Evolutionary conservation across 2,888 invertebrate species (phyloP).

Genomic region (Zaprionus bogoriensis): DNA sequence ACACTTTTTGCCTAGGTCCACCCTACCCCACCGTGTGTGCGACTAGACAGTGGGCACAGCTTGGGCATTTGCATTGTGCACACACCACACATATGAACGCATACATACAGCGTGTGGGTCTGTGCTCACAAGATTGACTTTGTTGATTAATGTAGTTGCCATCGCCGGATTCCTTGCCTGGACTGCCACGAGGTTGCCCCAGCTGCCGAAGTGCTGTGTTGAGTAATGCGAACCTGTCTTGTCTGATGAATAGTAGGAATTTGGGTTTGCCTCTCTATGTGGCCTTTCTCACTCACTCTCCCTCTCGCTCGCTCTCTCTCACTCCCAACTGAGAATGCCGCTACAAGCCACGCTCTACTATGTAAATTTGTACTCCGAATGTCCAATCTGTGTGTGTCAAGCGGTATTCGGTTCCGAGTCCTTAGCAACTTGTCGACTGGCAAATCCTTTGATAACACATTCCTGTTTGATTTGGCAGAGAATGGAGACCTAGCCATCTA

Average conservation of each 20-base stretch:
- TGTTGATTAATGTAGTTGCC: slow-evolving; percentile 61
- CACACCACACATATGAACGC: slow-evolving; percentile 7
- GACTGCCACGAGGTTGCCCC: slow-evolving; percentile 15
- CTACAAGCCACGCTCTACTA: slow-evolving; percentile 6
- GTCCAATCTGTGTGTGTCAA: slow-evolving; percentile 1
- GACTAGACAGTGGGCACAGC: slow-evolving; percentile 8
- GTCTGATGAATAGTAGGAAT: slow-evolving; percentile 42
- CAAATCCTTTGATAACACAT: neutral
- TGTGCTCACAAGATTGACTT: slow-evolving; percentile 58
- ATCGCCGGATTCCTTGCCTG: slow-evolving; percentile 1
- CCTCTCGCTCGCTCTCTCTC: neutral
- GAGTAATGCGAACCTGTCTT: slow-evolving; percentile 28
- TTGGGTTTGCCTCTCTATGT: slow-evolving; percentile 10
- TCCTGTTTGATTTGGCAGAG: neutral
- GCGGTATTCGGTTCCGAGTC: neutral
- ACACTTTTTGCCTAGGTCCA: slow-evolving; percentile 46
- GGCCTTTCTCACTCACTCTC: neutral
- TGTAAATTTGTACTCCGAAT: slow-evolving; percentile 1
- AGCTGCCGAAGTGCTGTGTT: slow-evolving; percentile 31
- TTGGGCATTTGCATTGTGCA: slow-evolving; percentile 10
- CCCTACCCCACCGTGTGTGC: slow-evolving; percentile 26
- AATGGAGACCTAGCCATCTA: neutral
- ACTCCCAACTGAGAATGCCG: slow-evolving; percentile 14
- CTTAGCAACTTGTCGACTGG: too few species aligned
- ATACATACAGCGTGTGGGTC: neutral